Conservation (phyloP, 2,888 invertebrate genomes). For the Crossocerus cetratus region DNA sequence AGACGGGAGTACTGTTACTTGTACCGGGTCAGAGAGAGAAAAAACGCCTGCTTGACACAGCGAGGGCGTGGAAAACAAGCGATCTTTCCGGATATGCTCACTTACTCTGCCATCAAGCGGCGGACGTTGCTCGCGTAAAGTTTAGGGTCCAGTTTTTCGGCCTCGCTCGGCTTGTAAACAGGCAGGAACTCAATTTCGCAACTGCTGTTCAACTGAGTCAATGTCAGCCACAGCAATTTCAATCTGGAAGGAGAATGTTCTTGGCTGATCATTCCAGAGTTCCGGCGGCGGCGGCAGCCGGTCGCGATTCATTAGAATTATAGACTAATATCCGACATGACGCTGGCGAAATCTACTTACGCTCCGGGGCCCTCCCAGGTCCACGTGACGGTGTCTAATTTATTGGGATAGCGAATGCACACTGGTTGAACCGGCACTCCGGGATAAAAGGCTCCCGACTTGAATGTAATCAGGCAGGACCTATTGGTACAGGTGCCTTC, state of each 20-base stretch:
- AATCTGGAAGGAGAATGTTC: conserved; percentile 78
- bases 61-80: too few relatives aligned
- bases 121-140: conserved; percentile 94
- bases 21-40: background rate
- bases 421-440: conserved; percentile 98
- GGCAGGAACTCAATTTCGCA: conserved; percentile 96
- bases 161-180: conserved; percentile 91
- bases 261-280: too few relatives aligned
- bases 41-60: background rate
- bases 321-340: too few relatives aligned
- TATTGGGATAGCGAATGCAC: conserved; percentile 93
- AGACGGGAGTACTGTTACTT: background rate
- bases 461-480: conserved; percentile 92
- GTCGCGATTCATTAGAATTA: too few relatives aligned
- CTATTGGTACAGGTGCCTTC: conserved; percentile 98
- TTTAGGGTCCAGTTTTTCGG: conserved; percentile 91
- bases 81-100: conserved; percentile 51
- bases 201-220: conserved; percentile 91
- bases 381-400: conserved; percentile 93
- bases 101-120: conserved; percentile 93
- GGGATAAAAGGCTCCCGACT: conserved; percentile 95
- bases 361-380: conserved; percentile 97
- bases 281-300: too few relatives aligned
- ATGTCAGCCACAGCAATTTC: conserved; percentile 91
- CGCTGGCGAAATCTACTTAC: conserved; percentile 80